These are phyloP conservation scores for Lutra lutra DNA, from an alignment of 2,797 vertebrate species.

Conservation along the genomic window DNA sequence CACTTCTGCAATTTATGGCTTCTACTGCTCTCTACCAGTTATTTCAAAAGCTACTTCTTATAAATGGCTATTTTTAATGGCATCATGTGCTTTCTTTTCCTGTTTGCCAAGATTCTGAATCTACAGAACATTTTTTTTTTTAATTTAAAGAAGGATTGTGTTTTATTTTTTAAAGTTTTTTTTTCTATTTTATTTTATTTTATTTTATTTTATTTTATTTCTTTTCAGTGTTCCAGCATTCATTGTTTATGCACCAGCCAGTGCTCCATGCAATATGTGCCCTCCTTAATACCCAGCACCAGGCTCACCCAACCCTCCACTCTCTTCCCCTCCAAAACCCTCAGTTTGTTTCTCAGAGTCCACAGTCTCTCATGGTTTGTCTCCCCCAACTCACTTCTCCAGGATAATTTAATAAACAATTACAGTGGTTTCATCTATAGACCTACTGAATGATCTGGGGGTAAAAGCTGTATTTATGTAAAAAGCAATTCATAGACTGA, in stretches of 20 bases:
- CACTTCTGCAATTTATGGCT: background rate
- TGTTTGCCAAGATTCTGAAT: conserved; percentile 15
- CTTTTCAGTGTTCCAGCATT: no score
- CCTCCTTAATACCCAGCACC: no score
- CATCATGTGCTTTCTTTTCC: background rate
- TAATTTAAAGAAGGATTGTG: no score
- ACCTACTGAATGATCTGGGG: background rate
- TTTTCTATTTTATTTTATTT: accelerated
- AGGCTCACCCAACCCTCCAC: no score
- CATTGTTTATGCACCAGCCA: no score
- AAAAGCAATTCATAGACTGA: background rate
- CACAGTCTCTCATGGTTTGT: no score
- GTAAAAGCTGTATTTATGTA: background rate
- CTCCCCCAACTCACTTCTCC: no score
- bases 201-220: no score
- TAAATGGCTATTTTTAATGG: background rate
- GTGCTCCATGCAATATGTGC: no score
- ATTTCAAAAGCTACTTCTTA: conserved; percentile 1
- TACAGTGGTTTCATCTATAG: conserved; percentile 37
- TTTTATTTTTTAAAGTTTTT: no score
- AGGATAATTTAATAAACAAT: background rate
- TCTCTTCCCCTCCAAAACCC: no score
- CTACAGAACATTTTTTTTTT: background rate
- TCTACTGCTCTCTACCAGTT: background rate
- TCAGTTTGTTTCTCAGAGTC: no score